phyloP scores from a whole-genome alignment of 2,888 invertebrate species.

The Trachelus troglodyta region DNA sequence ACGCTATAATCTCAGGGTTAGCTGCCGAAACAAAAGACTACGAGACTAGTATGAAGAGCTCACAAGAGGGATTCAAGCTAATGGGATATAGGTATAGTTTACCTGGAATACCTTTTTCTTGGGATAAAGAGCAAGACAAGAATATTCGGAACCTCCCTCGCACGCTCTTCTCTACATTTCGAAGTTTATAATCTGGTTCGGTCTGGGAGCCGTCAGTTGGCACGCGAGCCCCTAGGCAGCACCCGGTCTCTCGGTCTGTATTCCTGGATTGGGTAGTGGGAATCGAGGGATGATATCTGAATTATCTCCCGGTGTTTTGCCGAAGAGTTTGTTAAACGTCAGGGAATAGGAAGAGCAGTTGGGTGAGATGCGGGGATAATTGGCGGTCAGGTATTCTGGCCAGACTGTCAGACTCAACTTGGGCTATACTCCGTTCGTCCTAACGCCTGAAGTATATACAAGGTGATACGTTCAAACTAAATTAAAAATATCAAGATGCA shows the following conservation, averaged over 20 bases:
- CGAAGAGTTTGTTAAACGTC: slow-evolving; percentile 18
- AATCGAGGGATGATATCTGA: slow-evolving; percentile 58
- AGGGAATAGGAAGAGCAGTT: slow-evolving; percentile 42
- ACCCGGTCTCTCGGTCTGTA: slow-evolving; percentile 32
- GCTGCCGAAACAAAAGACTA: slow-evolving; percentile 23
- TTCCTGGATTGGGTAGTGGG: slow-evolving; percentile 33
- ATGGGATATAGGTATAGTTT: slow-evolving; percentile 4
- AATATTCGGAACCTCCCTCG: not conserved
- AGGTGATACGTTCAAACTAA: not conserved
- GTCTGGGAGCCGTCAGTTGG: slow-evolving; percentile 56
- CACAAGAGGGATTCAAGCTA: slow-evolving; percentile 16
- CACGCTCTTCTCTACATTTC: slow-evolving; percentile 30
- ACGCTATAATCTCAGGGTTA: slow-evolving; percentile 43
- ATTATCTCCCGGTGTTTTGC: slow-evolving; percentile 46
- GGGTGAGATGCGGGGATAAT: slow-evolving; percentile 58
- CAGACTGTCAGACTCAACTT: slow-evolving; percentile 15
- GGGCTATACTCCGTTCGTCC: slow-evolving; percentile 20
- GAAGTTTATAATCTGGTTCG: slow-evolving; percentile 45
- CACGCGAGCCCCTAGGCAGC: slow-evolving; percentile 53
- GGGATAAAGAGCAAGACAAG: not conserved
- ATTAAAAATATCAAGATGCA: not conserved
- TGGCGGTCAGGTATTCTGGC: slow-evolving; percentile 54
- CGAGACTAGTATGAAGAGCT: slow-evolving; percentile 24
- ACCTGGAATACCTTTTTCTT: not conserved
- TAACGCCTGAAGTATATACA: slow-evolving; percentile 19